These are phyloP conservation scores for Linepithema humile DNA, from an alignment of 1,140 invertebrate genomes.

Conservation along the genomic window DNA sequence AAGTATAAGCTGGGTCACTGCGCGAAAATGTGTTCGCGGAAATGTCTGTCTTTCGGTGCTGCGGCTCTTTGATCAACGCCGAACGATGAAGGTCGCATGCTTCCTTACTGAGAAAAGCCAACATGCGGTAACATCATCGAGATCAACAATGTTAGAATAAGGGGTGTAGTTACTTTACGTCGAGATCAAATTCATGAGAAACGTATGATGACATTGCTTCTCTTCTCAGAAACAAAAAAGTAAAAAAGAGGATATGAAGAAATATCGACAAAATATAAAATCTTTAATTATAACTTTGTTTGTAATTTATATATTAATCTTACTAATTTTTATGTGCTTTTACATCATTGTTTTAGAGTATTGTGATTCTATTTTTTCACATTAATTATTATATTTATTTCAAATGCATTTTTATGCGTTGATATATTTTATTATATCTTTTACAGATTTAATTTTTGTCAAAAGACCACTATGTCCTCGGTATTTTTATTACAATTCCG, in stretches of 20 bases:
- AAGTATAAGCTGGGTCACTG: background rate
- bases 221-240: background rate
- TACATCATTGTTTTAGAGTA: no score
- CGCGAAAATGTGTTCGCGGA: slow-evolving; percentile 48
- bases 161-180: background rate
- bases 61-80: slow-evolving; percentile 37
- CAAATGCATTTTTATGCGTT: background rate
- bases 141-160: slow-evolving; percentile 23
- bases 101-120: background rate
- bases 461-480: background rate
- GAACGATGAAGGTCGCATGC: slow-evolving; percentile 18
- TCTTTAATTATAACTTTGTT: background rate
- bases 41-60: background rate
- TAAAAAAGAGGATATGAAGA: background rate
- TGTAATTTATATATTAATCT: background rate
- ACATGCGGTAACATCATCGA: background rate
- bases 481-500: background rate
- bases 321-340: background rate
- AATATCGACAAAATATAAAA: background rate
- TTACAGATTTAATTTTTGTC: background rate
- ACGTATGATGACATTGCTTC: background rate
- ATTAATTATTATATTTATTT: no score
- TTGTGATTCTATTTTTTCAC: no score
- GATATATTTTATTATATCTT: background rate
- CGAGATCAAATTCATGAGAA: background rate